Base-by-base conservation (phyloP, 2,797 vertebrate genomes). In the Epinephelus coioides region DNA sequence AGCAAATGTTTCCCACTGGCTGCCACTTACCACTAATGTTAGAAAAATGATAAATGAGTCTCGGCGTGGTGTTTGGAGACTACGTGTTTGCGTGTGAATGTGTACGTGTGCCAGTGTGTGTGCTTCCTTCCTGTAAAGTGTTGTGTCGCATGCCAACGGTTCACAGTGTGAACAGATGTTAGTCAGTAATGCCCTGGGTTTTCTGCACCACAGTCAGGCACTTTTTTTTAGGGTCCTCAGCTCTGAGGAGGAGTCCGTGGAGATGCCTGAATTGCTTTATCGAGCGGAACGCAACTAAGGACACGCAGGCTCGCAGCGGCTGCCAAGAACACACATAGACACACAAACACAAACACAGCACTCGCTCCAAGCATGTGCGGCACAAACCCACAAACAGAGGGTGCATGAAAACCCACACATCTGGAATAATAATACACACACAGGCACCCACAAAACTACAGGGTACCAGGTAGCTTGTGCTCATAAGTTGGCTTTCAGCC, bases 141-240 rank as follows among this genome's bases (percentile, higher is more conserved):
- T 89, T 82, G 82, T 89, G 87, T 89, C 51, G 80, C 89, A 83
- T 89, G 91, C 90, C 87, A 90, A 86, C 84, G 74, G 78, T 81
- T 93, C 89, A 89, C 92, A 91, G 91, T 88, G 89, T 91, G 93
- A 95, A 91, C 93, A 95, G 93, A 94, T 94, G 94, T 94, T 94
- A 87, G 84, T 79, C 82, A 86, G 82, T 81, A 79, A 82, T 86
- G 83, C 86, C 85, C 70, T 85, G 85, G 86, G 88, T 91, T 91
- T 49, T 87, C 64, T 65, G 73, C 88, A 72, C 83, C 81, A 65
- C 85, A 88, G 86, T 82, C 71, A 46, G 69, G 65, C 84, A 67
- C 79, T 85, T 86, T 34, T 34, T 86, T 76, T 76, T 80, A 75
- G 88, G 88, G 89, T 92, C 91, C 89, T 92, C 47, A 21, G 88